Evolutionary conservation across 2,113 vertebrate species (phyloP).

Genomic region (Petrocephalus microphthalmus): DNA sequence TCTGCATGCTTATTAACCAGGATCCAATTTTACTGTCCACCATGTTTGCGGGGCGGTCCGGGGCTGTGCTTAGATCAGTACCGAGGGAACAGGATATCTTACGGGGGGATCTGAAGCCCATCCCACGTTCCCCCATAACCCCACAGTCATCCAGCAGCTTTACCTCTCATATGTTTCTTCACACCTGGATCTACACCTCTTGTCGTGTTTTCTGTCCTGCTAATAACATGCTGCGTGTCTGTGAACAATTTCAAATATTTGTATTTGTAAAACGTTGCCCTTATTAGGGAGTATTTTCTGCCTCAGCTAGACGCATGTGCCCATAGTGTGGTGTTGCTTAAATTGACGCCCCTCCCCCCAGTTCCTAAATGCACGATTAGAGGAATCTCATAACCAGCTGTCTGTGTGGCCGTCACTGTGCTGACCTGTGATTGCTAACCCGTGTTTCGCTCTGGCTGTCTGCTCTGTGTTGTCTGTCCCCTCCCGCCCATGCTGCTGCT

Average conservation of each 20-base stretch:
- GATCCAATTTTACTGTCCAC: neutral
- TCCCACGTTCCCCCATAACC: neutral
- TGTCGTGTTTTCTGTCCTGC: neutral
- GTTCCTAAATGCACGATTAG: neutral
- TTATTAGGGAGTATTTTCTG: neutral
- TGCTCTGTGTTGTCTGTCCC: slow-evolving; percentile 32
- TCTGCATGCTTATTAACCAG: neutral
- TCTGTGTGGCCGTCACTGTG: neutral
- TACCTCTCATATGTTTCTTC: neutral
- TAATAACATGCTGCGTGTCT: neutral
- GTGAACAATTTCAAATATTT: neutral
- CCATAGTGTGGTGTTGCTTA: neutral
- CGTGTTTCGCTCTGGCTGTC: slow-evolving; percentile 29
- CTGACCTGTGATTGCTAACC: slow-evolving; percentile 43
- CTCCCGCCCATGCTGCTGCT: slow-evolving; percentile 37
- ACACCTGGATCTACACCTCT: neutral
- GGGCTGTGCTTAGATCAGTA: neutral
- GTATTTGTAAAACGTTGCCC: neutral
- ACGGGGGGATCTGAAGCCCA: neutral
- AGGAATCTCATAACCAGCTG: neutral
- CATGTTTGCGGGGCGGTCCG: neutral
- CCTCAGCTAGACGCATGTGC: neutral
- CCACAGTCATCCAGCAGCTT: neutral
- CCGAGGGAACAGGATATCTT: neutral
- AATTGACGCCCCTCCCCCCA: neutral